Evolutionary conservation across 2,888 invertebrate species (phyloP), one percentile per base, ranked within the genome.

Genomic region (Phoronis australis): DNA sequence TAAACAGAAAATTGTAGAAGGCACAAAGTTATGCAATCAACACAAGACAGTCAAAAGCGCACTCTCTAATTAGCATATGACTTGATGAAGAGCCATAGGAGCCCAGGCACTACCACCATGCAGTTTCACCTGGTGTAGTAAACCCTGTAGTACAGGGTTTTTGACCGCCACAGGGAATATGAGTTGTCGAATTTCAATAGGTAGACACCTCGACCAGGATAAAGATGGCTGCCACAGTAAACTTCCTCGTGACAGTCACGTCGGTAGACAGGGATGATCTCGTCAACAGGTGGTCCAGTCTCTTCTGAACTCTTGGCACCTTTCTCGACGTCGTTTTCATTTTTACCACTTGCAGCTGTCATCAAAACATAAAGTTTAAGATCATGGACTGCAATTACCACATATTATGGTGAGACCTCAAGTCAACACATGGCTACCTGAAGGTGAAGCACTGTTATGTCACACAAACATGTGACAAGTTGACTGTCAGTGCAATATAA

Each of bases 181-280:
- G 96, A 93, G 80, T 99, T 99, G 80, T 99, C 99, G 79, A 99
- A 99, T 80, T 99, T 99, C 38, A 99, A 82, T 73, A 97, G 81
- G 79, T 99, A 99, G 37, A 96, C 91, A 20, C 99, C 99, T 79
- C 91, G 87, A 2, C 95, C 96, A 0, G 97, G 97, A 79, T 97
- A 97, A 45, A 86, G 84, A 78, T 99, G 99, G 51, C 90, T 92
- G 9, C 96, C 96, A n/a, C 92, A 94, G 72, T 95, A 96, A 0
- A 97, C 94, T 80, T 94, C 95, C 62, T 87, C 88, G 72, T 96
- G 96, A 65, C 94, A 94, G 78, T 99, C 97, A 55, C 99, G 83
- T 67, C 99, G 84, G 79, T 90, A 97, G 26, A 97, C 88, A 48
- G 97, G 93, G 59, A 94, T 89, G 56, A 95, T 88, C 66, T 91